phyloP scores from a whole-genome alignment of 1,140 invertebrate species.

The Achatina immaculata region DNA sequence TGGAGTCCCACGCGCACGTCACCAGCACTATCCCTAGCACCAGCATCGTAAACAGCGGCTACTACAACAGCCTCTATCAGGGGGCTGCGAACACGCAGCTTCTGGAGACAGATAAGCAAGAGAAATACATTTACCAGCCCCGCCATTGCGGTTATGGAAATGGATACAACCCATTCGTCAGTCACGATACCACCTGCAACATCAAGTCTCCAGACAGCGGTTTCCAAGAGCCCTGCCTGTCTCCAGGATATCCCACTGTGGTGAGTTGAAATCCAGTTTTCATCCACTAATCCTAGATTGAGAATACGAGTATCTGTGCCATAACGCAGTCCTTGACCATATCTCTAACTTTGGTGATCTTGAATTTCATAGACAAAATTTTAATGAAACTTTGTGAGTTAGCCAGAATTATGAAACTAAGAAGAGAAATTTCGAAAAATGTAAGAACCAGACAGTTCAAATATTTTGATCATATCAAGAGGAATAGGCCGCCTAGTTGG shows the following conservation, averaged over 20 bases:
- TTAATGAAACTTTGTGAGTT: no score
- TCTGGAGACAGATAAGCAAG: constrained; percentile 42
- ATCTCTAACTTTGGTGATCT: no score
- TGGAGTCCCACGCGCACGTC: constrained; percentile 17
- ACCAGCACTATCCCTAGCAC: constrained; percentile 6
- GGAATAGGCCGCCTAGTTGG: no score
- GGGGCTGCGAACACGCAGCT: background rate
- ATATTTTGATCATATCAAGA: no score
- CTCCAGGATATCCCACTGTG: constrained; percentile 41
- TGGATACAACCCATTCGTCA: constrained; percentile 31
- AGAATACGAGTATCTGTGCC: no score
- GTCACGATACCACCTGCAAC: constrained; percentile 31
- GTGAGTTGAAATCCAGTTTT: no score
- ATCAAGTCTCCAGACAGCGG: constrained; percentile 65
- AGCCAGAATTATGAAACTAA: no score
- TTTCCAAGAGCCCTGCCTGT: constrained; percentile 58
- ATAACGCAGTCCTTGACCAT: no score
- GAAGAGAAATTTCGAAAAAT: no score
- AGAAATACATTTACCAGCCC: constrained; percentile 53
- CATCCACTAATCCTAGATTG: no score
- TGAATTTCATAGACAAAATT: no score
- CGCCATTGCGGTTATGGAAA: constrained; percentile 41
- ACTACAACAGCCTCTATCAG: constrained; percentile 22
- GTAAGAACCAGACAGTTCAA: no score
- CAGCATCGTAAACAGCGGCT: background rate